These are phyloP conservation scores for Andricus curvator DNA, from an alignment of 2,888 invertebrate species.

Conservation along the genomic window DNA sequence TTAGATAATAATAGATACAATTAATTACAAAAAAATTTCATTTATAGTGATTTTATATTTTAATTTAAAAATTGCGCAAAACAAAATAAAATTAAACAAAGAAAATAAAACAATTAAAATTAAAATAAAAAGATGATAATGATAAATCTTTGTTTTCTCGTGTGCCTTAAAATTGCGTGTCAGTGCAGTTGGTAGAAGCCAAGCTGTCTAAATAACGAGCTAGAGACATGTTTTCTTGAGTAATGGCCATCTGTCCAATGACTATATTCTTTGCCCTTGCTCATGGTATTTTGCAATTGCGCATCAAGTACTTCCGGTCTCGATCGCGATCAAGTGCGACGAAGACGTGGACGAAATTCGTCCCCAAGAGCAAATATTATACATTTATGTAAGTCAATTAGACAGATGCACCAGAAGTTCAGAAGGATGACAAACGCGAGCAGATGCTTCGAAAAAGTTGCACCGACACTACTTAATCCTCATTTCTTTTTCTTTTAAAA, in stretches of 20 bases:
- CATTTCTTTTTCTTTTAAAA: constrained; percentile 12
- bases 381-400: constrained; percentile 36
- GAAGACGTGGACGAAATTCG: constrained; percentile 6
- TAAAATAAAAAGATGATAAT: no score
- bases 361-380: constrained; percentile 20
- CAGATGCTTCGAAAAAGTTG: constrained; percentile 20
- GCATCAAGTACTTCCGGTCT: constrained; percentile 25
- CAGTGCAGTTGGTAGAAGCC: neutral
- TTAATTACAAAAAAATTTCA: no score
- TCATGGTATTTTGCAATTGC: constrained; percentile 29
- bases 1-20: no score
- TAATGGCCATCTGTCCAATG: constrained; percentile 16
- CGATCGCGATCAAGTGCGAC: constrained; percentile 17
- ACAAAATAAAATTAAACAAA: no score
- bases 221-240: neutral
- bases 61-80: no score
- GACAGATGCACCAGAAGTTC: constrained; percentile 23
- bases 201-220: neutral
- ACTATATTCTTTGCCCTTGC: constrained; percentile 19
- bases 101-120: no score
- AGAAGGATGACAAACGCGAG: constrained; percentile 19
- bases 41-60: no score
- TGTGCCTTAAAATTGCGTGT: no score
- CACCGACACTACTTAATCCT: constrained; percentile 5
- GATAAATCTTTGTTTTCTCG: no score